phyloP scores from a whole-genome alignment of 2,113 vertebrate genomes.

The Odontophorus gujanensis region DNA sequence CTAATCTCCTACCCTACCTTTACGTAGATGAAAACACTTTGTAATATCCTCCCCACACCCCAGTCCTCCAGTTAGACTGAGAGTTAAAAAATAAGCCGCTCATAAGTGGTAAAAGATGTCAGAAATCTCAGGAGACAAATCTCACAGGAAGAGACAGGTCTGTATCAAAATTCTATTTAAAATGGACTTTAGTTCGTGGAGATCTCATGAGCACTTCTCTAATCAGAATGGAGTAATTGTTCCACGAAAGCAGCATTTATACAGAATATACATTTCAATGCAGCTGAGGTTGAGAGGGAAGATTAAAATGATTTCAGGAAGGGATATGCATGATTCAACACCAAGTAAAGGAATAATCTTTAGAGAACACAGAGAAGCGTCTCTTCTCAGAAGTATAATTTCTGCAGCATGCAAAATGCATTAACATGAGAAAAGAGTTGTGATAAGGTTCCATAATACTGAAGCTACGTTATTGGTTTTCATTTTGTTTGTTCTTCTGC shows the following conservation, averaged over 20 bases:
- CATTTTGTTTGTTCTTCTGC: background rate
- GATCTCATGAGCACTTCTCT: constrained; percentile 8
- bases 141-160: background rate
- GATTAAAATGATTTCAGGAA: constrained; percentile 50
- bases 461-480: background rate
- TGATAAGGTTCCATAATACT: background rate
- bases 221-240: constrained; percentile 37
- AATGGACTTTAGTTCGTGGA: constrained; percentile 1
- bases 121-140: background rate
- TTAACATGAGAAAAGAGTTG: background rate
- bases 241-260: constrained; percentile 24
- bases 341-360: constrained; percentile 33
- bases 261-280: constrained; percentile 15
- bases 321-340: constrained; percentile 52
- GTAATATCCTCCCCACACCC: background rate
- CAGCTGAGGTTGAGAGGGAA: constrained; percentile 33
- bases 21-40: background rate
- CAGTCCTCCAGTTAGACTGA: background rate
- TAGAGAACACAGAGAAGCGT: constrained; percentile 35
- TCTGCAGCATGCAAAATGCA: constrained; percentile 6
- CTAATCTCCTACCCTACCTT: background rate
- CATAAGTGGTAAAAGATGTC: background rate
- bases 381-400: constrained; percentile 39
- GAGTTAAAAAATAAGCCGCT: background rate
- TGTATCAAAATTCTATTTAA: background rate